Conservation (phyloP, 2,113 vertebrate species). For the Anseranas semipalmata region DNA sequence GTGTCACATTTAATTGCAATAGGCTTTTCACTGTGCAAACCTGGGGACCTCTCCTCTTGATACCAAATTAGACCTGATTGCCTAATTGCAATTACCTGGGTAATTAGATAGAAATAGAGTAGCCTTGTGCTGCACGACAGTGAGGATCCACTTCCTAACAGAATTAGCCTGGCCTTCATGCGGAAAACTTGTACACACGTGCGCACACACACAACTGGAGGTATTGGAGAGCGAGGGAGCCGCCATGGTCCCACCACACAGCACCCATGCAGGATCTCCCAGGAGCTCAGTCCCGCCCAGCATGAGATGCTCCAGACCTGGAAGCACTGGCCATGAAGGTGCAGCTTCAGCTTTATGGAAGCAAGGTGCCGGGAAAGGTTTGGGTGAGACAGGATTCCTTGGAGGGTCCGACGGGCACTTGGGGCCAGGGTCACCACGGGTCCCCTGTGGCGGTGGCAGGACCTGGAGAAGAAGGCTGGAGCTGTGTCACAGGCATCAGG, state of each 20-base stretch:
- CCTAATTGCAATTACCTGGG: slow-evolving; percentile 76
- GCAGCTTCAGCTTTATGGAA: not conserved
- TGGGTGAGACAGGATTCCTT: accelerated
- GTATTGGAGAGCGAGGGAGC: not conserved
- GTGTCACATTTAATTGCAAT: slow-evolving; percentile 49
- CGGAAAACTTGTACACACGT: too few species aligned
- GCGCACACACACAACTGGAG: too few species aligned
- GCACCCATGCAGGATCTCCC: accelerated
- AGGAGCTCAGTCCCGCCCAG: not conserved
- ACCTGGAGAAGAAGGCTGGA: not conserved
- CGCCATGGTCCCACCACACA: not conserved
- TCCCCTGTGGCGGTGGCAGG: not conserved
- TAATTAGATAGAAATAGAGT: slow-evolving; percentile 72
- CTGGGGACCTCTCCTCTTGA: slow-evolving; percentile 56
- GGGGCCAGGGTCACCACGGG: not conserved
- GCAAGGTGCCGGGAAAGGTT: accelerated
- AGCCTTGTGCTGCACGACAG: slow-evolving; percentile 17
- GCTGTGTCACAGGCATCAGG: not conserved
- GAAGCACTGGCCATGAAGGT: not conserved
- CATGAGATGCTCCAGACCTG: not conserved
- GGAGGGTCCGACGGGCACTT: accelerated
- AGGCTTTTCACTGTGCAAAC: slow-evolving; percentile 34
- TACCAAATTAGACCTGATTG: slow-evolving; percentile 61
- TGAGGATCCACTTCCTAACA: slow-evolving; percentile 40
- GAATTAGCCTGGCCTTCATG: slow-evolving; percentile 62